Base-by-base conservation (phyloP, 2,888 invertebrate genomes). In the Ophion ventricosus region DNA sequence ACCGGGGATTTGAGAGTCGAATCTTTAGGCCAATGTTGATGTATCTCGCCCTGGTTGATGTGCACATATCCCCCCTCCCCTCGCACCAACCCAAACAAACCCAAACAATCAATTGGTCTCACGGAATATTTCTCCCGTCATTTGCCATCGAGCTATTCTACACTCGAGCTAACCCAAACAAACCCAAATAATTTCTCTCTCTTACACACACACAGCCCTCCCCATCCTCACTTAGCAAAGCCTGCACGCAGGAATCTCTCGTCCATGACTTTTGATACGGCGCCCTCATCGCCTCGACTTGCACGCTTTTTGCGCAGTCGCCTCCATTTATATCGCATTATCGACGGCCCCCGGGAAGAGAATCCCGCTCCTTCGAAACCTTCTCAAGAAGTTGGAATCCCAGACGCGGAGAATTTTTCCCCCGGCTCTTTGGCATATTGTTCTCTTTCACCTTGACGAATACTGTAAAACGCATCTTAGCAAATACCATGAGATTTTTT, bases 1-100 rank as follows among this genome's bases (percentile, higher is more conserved):
- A 67, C 57, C 14, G 8, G 57, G 66, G 29, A 66, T 80, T 79
- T 76, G 85, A 92, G 91, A 92, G 90, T 91, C 90, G 90, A 91
- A 84, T 91, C 92, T 91, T 92, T 92, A 91, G 90, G 89, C 90
- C 91, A 91, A 91, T 92, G 92, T 92, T 92, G 91, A 92, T 92
- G 91, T 91, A 92, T 92, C 91, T 92, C 88, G 90, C 89, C 85
- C 84, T 40, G 29, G 64, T 80, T 73, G 79, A 80, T 79, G 79
- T 17, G 57, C 29, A 57, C 43, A 20, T 64, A 23, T 70, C 64
- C 49, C 35, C 57, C 29, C 64, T 25, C 59, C n/a, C n/a, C n/a
- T n/a, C n/a, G n/a, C n/a, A n/a, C n/a, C n/a, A n/a, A n/a, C n/a
- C n/a, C n/a, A n/a, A n/a, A n/a, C n/a, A n/a, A n/a, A n/a, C n/a